phyloP scores from a whole-genome alignment of 2,797 vertebrate genomes.

The Harpagifer antarcticus region DNA sequence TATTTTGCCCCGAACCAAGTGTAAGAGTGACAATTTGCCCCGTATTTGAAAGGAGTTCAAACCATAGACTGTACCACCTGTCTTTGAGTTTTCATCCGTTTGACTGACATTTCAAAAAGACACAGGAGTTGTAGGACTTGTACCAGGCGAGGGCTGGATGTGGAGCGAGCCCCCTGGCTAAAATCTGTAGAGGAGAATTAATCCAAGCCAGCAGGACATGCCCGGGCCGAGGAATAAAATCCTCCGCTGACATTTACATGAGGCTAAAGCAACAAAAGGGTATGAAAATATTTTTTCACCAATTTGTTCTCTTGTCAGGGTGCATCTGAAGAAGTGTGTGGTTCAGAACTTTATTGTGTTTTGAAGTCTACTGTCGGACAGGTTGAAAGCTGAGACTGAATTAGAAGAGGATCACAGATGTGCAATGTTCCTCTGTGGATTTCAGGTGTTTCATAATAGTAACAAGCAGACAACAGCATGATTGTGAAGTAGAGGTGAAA shows the following conservation, averaged over 20 bases:
- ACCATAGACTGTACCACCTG: constrained; percentile 9
- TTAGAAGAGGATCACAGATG: constrained; percentile 45
- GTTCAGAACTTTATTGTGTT: constrained; percentile 53
- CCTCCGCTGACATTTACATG: constrained; percentile 63
- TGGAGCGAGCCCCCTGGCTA: constrained; percentile 60
- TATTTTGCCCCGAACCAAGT: constrained; percentile 26
- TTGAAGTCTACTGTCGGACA: constrained; percentile 24
- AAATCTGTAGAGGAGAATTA: constrained; percentile 59
- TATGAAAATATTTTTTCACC: constrained; percentile 40
- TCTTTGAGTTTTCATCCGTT: constrained; percentile 34
- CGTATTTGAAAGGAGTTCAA: constrained; percentile 15
- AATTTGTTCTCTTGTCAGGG: constrained; percentile 46
- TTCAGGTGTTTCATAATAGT: constrained; percentile 39
- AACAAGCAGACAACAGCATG: constrained; percentile 31
- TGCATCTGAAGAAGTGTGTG: constrained; percentile 29
- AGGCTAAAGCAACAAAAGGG: constrained; percentile 37
- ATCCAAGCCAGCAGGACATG: constrained; percentile 52
- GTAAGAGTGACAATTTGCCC: constrained; percentile 23
- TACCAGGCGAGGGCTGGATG: constrained; percentile 35
- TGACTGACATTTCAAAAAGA: constrained; percentile 64
- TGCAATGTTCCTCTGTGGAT: constrained; percentile 23
- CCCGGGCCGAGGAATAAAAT: constrained; percentile 51
- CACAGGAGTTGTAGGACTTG: constrained; percentile 44
- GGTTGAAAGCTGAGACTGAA: constrained; percentile 41
- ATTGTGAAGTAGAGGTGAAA: constrained; percentile 22